These are phyloP conservation scores for Sebastolobus altivelis DNA, from an alignment of 2,797 vertebrate species.

Conservation along the genomic window DNA sequence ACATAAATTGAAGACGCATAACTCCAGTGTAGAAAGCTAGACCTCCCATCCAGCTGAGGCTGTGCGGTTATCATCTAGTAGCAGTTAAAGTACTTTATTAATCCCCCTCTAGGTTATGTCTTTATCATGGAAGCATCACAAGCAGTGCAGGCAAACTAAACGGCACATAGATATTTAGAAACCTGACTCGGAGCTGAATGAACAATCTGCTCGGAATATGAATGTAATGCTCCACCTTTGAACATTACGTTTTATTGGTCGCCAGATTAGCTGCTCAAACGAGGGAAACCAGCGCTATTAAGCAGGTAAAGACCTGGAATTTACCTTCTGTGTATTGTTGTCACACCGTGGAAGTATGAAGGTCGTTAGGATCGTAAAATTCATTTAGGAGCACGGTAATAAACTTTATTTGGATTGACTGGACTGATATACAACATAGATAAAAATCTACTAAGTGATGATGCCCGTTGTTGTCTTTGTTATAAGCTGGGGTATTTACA, in stretches of 20 bases:
- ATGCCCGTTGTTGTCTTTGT: background rate
- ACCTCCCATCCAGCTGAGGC: conserved; percentile 51
- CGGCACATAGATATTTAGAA: conserved; percentile 46
- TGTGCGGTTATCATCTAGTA: conserved; percentile 43
- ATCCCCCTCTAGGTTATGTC: conserved; percentile 47
- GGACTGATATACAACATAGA: background rate
- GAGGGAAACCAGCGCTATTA: conserved; percentile 34
- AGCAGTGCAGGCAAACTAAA: conserved; percentile 44
- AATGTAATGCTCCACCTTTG: conserved; percentile 50
- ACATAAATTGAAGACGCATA: conserved; percentile 36
- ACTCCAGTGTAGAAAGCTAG: conserved; percentile 18
- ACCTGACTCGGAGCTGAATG: conserved; percentile 51
- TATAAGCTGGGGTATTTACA: background rate
- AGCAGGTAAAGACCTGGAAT: conserved; percentile 44
- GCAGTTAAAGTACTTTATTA: conserved; percentile 64
- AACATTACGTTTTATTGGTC: conserved; percentile 51
- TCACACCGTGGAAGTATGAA: conserved; percentile 35
- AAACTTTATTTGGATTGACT: background rate
- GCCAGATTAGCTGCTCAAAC: conserved; percentile 59
- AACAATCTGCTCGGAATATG: conserved; percentile 57
- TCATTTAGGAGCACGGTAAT: background rate
- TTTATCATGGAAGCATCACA: conserved; percentile 62
- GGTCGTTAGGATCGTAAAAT: conserved; percentile 16
- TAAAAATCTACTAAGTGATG: too few relatives aligned
- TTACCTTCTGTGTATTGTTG: conserved; percentile 41